Conservation (phyloP, 2,888 invertebrate genomes). For the Ypsolopha sequella region DNA sequence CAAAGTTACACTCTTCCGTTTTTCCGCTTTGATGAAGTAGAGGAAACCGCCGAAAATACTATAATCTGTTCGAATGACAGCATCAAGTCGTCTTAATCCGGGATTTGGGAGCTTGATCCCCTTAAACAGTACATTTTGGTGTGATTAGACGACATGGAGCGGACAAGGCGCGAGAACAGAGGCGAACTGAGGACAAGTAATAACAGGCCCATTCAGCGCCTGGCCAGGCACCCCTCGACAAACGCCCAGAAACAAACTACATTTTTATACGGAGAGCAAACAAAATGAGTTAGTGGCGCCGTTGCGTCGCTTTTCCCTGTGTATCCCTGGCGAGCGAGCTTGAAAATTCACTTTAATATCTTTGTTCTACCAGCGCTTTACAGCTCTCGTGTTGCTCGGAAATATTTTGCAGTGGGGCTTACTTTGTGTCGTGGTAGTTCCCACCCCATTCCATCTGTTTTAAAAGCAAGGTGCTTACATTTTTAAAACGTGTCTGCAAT, state of each 20-base stretch:
- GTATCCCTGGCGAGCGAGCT: constrained; percentile 46
- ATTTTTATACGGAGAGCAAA: constrained; percentile 60
- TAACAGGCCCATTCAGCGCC: constrained; percentile 3
- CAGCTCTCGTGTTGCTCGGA: constrained; percentile 50
- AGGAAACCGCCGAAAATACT: background rate
- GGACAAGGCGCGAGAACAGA: background rate
- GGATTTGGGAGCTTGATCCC: constrained; percentile 7
- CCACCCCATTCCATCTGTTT: constrained; percentile 26
- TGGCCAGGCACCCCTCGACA: constrained; percentile 26
- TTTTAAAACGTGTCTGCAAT: constrained; percentile 2
- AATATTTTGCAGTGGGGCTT: constrained; percentile 41
- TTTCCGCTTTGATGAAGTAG: background rate
- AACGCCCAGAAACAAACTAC: constrained; percentile 53
- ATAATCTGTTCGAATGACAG: constrained; percentile 1
- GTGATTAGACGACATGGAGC: constrained; percentile 22
- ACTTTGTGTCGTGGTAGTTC: constrained; percentile 37
- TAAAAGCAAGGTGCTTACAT: constrained; percentile 1
- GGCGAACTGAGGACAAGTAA: background rate
- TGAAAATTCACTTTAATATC: constrained; percentile 65
- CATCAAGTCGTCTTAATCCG: constrained; percentile 3
- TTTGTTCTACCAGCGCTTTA: constrained; percentile 62
- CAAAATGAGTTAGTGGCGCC: constrained; percentile 59
- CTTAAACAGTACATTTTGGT: constrained; percentile 24
- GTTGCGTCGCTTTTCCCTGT: constrained; percentile 48
- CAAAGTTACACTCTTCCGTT: background rate